Evolutionary conservation across 2,113 vertebrate genomes (phyloP).

Genomic region (Ondatra zibethicus): DNA sequence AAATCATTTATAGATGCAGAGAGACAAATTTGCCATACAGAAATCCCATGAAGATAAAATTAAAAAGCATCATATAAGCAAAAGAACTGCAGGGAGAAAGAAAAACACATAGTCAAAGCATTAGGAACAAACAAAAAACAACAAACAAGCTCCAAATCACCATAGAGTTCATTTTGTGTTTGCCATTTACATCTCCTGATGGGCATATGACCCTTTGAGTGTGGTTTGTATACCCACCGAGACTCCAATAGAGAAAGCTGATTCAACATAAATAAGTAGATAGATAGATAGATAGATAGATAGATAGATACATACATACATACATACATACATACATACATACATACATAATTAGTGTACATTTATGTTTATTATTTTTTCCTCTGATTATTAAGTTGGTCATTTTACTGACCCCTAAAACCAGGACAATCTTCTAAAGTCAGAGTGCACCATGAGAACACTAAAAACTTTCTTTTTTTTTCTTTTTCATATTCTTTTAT

Average conservation of each 20-base stretch:
- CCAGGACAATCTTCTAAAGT: background rate
- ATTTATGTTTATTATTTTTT: conserved; percentile 27
- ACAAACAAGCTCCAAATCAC: background rate
- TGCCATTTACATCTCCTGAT: background rate
- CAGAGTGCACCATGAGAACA: background rate
- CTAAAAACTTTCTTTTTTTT: conserved; percentile 2
- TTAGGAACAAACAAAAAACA: background rate
- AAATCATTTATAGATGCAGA: background rate
- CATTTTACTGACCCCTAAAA: background rate
- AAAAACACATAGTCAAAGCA: background rate
- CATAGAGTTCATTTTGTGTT: background rate
- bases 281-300: too few relatives aligned
- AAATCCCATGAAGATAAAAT: too few relatives aligned
- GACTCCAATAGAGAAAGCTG: background rate
- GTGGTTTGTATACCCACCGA: background rate
- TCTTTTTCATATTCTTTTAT: too few relatives aligned
- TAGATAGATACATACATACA: too few relatives aligned
- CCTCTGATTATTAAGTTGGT: background rate
- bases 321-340: too few relatives aligned
- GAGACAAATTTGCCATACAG: background rate
- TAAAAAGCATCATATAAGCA: background rate
- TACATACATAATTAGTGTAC: background rate
- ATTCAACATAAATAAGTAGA: background rate
- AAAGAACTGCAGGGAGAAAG: background rate
- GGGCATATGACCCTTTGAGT: background rate